These are phyloP conservation scores for Misgurnus mizolepis DNA, from an alignment of 2,113 vertebrate species.

Conservation along the genomic window DNA sequence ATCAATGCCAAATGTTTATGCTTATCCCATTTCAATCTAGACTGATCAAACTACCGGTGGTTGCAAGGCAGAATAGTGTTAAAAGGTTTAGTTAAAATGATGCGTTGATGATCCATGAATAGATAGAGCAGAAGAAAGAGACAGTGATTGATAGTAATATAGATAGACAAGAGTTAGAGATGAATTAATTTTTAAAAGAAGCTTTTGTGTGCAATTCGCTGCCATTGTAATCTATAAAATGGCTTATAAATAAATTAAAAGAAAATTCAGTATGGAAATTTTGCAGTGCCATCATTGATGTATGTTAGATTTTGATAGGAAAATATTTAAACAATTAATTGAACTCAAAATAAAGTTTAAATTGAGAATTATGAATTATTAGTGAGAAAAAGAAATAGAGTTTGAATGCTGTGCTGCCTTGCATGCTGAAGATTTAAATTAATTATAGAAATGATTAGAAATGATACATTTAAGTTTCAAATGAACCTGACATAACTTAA, in stretches of 20 bases:
- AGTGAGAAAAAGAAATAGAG: not conserved
- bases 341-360: not conserved
- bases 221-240: too few relatives aligned
- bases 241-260: too few relatives aligned
- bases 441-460: too few relatives aligned
- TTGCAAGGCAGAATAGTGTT: not conserved
- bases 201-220: too few relatives aligned
- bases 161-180: not conserved
- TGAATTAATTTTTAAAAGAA: too few relatives aligned
- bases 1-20: not conserved
- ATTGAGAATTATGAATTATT: not conserved
- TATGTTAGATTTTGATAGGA: too few relatives aligned
- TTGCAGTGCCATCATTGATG: too few relatives aligned
- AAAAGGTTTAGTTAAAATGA: not conserved
- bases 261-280: too few relatives aligned
- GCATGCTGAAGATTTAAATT: conserved; percentile 2
- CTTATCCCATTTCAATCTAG: not conserved
- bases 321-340: too few relatives aligned
- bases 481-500: not conserved
- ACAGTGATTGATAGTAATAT: not conserved
- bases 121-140: not conserved
- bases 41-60: not conserved
- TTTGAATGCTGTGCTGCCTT: not conserved
- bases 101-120: not conserved
- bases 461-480: not conserved